Percentiles rank a stretch among this genome's conserved stretches.
Conservation (phyloP, 1,140 invertebrate genomes). For the Diorhabda sublineata region DNA sequence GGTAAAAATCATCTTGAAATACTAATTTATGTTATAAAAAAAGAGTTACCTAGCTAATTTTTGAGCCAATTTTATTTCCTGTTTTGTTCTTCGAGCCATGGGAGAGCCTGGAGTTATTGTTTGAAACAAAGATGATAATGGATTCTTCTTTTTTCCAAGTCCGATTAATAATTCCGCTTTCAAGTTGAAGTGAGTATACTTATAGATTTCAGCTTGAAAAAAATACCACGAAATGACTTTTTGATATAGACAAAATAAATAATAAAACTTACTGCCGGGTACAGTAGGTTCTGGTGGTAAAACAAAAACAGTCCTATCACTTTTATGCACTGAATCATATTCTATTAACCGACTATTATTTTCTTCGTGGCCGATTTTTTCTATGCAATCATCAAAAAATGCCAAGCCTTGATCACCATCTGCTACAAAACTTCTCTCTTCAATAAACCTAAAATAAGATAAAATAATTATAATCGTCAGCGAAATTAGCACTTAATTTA, state of each 20-base stretch:
- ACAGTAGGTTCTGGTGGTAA: slow-evolving; percentile 82
- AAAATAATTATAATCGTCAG: too few species aligned
- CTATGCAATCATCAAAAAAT: slow-evolving; percentile 97
- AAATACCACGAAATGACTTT: background rate
- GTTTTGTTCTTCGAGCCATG: slow-evolving; percentile 87
- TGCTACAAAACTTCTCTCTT: slow-evolving; percentile 97
- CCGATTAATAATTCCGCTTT: slow-evolving; percentile 52
- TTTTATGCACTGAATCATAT: slow-evolving; percentile 50
- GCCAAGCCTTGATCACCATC: slow-evolving; percentile 90
- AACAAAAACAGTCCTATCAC: slow-evolving; percentile 92
- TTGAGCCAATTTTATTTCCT: slow-evolving; percentile 89
- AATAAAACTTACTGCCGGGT: slow-evolving; percentile 27
- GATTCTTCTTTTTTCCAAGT: slow-evolving; percentile 45
- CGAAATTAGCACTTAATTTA: too few species aligned
- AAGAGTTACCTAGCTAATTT: slow-evolving; percentile 63
- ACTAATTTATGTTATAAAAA: slow-evolving; percentile 4
- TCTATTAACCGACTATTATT: slow-evolving; percentile 47
- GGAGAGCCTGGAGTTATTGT: slow-evolving; percentile 73
- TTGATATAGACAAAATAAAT: background rate
- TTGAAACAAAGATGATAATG: slow-evolving; percentile 47
- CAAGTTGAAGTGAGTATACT: slow-evolving; percentile 54
- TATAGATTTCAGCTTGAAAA: slow-evolving; percentile 48
- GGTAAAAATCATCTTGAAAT: background rate
- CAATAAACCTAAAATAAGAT: slow-evolving; percentile 70
- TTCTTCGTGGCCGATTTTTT: slow-evolving; percentile 64